phyloP scores from a whole-genome alignment of 1,140 invertebrate species.

The Tyrophagus putrescentiae region DNA sequence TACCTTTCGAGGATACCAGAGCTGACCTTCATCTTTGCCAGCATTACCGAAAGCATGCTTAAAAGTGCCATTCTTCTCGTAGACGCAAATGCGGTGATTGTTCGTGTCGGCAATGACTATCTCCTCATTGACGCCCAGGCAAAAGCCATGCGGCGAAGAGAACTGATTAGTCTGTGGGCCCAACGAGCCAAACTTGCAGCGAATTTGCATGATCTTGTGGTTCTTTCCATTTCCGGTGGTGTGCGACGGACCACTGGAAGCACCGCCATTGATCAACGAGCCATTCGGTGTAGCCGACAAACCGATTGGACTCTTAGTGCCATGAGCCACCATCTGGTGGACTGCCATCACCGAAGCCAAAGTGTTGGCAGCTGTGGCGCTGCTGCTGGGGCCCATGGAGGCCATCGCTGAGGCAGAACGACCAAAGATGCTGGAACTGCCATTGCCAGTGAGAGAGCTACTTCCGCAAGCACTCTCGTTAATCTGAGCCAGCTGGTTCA shows the following conservation, averaged over 20 bases:
- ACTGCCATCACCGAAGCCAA: too few relatives aligned
- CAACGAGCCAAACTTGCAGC: constrained; percentile 81
- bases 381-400: neutral
- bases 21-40: constrained; percentile 82
- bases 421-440: neutral
- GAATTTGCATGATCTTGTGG: constrained; percentile 54
- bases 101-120: constrained; percentile 84
- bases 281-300: neutral
- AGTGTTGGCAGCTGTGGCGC: too few relatives aligned
- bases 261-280: neutral
- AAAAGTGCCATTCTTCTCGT: constrained; percentile 63
- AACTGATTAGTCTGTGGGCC: constrained; percentile 81
- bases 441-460: neutral
- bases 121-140: constrained; percentile 79
- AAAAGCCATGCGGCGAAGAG: constrained; percentile 92
- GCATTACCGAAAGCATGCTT: constrained; percentile 76
- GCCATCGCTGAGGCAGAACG: constrained; percentile 15
- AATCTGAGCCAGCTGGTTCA: constrained; percentile 12
- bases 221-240: constrained; percentile 6
- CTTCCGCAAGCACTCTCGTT: neutral
- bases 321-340: too few relatives aligned
- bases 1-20: constrained; percentile 84
- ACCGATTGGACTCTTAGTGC: too few relatives aligned
- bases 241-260: neutral
- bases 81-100: constrained; percentile 85